phyloP scores from a whole-genome alignment of 2,113 vertebrate genomes.

The Lucifuga dentata region DNA sequence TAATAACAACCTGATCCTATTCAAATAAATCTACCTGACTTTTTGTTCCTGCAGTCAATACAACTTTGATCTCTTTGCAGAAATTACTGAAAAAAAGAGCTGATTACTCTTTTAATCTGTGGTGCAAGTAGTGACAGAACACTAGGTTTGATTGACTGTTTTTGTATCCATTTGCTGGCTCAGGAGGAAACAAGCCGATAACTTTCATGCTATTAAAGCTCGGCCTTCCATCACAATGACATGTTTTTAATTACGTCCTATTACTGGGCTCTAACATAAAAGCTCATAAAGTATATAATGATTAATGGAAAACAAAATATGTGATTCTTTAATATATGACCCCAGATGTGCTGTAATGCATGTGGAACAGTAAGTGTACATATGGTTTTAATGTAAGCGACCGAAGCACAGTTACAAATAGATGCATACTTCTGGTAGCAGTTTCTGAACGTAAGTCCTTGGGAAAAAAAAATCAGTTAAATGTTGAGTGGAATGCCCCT shows the following conservation, averaged over 20 bases:
- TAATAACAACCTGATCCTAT: constrained; percentile 54
- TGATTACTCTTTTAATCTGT: constrained; percentile 49
- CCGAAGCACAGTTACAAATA: constrained; percentile 29
- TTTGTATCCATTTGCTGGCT: constrained; percentile 49
- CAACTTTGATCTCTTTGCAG: constrained; percentile 55
- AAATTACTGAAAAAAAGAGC: constrained; percentile 21
- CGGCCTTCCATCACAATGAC: constrained; percentile 59
- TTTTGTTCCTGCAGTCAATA: constrained; percentile 39
- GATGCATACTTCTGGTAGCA: constrained; percentile 18
- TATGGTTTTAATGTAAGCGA: constrained; percentile 28
- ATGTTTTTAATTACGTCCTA: constrained; percentile 73
- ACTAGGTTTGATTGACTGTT: constrained; percentile 65
- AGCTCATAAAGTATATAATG: constrained; percentile 44
- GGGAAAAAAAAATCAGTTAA: constrained; percentile 42
- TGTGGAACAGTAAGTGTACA: constrained; percentile 24
- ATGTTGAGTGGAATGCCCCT: constrained; percentile 38
- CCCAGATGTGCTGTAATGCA: constrained; percentile 19
- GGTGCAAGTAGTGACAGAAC: constrained; percentile 47
- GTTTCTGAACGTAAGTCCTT: constrained; percentile 19
- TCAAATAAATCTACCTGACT: constrained; percentile 50
- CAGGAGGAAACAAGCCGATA: constrained; percentile 49
- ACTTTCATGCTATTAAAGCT: constrained; percentile 62
- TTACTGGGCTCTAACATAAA: constrained; percentile 50
- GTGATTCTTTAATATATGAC: constrained; percentile 34
- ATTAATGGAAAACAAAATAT: constrained; percentile 54